Conservation (phyloP, 37 sponge, comb jelly and placozoan genomes). For the Agelas oroides region DNA sequence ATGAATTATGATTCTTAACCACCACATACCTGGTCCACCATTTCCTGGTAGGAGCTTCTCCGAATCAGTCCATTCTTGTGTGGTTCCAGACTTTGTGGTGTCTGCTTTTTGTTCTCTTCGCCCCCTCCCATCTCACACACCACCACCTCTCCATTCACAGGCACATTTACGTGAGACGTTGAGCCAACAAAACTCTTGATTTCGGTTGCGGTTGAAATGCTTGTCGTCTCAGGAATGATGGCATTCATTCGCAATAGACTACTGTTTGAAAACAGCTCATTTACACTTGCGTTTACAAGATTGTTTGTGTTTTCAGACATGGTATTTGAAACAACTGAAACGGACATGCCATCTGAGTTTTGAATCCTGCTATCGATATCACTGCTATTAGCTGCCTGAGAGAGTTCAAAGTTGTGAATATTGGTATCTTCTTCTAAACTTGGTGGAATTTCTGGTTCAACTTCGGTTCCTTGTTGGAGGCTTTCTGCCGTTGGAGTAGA, state of each 20-base stretch:
- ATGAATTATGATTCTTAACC: too few species aligned
- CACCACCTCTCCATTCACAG: not conserved
- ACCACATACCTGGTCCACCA: conserved; percentile 47
- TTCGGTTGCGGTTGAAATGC: not conserved
- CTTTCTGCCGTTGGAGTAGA: conserved; percentile 9
- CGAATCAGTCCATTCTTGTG: not conserved
- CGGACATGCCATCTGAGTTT: conserved; percentile 16
- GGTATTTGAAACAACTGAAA: conserved; percentile 46
- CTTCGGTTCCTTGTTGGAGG: not conserved
- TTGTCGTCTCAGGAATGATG: conserved; percentile 34
- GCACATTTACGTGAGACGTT: conserved; percentile 5
- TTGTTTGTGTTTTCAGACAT: conserved; percentile 55
- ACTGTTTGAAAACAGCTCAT: conserved; percentile 63
- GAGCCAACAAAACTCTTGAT: not conserved
- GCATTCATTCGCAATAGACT: conserved; percentile 56
- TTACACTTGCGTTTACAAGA: conserved; percentile 23
- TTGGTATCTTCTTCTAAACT: not conserved
- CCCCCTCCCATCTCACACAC: not conserved
- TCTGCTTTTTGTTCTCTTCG: too few species aligned
- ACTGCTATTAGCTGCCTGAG: not conserved
- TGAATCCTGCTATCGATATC: not conserved
- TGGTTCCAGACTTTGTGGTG: too few species aligned
- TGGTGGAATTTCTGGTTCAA: not conserved
- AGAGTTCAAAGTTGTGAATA: not conserved
- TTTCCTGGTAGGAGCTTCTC: conserved; percentile 34